Conservation (phyloP, 2,113 vertebrate species). For the Phyllopteryx taeniolatus region DNA sequence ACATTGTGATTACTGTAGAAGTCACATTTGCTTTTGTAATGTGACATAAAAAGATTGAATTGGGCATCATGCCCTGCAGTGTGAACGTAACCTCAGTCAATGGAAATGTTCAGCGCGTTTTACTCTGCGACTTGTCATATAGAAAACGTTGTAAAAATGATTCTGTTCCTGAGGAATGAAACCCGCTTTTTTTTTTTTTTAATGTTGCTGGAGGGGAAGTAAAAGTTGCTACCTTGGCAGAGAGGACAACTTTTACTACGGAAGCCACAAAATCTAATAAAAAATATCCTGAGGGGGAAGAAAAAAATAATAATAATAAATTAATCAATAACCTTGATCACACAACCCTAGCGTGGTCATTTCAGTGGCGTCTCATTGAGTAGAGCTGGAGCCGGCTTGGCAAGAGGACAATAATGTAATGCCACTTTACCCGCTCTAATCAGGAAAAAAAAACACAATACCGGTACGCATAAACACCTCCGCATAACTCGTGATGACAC, state of each 20-base stretch:
- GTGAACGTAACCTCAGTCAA: too few species aligned
- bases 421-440: slow-evolving; percentile 55
- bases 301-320: background rate
- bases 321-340: background rate
- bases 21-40: too few species aligned
- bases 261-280: background rate
- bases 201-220: too few species aligned
- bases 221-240: background rate
- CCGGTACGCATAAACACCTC: slow-evolving; percentile 52
- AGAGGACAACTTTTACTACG: background rate
- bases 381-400: slow-evolving; percentile 36
- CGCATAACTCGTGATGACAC: slow-evolving; percentile 31
- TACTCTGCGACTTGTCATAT: too few species aligned
- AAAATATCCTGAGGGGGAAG: background rate
- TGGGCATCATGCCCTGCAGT: too few species aligned
- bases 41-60: too few species aligned
- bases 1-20: too few species aligned
- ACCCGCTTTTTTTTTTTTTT: too few species aligned
- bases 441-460: slow-evolving; percentile 52
- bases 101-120: too few species aligned
- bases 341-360: slow-evolving; percentile 4
- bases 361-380: slow-evolving; percentile 46
- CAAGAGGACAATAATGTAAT: slow-evolving; percentile 51
- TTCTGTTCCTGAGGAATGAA: too few species aligned
- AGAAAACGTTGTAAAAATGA: too few species aligned